phyloP scores from a whole-genome alignment of 2,888 invertebrate genomes.

The Coecobrya sp. region DNA sequence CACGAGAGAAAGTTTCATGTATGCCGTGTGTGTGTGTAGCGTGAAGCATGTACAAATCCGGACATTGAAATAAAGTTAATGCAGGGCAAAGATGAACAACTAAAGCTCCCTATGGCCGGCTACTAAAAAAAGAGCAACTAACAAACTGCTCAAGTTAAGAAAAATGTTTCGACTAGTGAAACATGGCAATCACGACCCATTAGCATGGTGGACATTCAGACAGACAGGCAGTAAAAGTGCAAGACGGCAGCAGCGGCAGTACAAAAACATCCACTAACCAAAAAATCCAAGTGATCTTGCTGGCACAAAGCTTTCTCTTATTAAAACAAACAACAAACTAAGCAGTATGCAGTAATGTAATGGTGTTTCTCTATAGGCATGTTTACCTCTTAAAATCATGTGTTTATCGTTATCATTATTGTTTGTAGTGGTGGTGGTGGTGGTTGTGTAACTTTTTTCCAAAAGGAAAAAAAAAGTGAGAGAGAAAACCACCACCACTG shows the following conservation, averaged over 20 bases:
- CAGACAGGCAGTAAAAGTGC: conserved; percentile 67
- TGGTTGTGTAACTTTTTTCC: not conserved
- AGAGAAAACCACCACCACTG: conserved; percentile 23
- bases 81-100: conserved; percentile 62
- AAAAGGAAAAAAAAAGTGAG: not conserved
- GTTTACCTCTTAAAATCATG: conserved; percentile 49
- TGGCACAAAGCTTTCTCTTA: conserved; percentile 11
- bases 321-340: conserved; percentile 14
- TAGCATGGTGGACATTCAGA: conserved; percentile 80
- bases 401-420: conserved; percentile 54
- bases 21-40: conserved; percentile 7
- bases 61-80: conserved; percentile 29
- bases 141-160: conserved; percentile 62
- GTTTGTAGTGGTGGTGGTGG: conserved; percentile 1
- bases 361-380: conserved; percentile 16
- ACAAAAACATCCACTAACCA: not conserved
- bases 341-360: conserved; percentile 11
- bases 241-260: conserved; percentile 32
- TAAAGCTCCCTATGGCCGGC: not conserved
- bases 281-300: conserved; percentile 43
- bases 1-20: not conserved
- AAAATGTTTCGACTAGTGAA: conserved; percentile 74
- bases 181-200: conserved; percentile 82
- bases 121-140: conserved; percentile 66
- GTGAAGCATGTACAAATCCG: conserved; percentile 18